A percentile compares a stretch with the other conserved stretches of the same genome.
These are phyloP conservation scores for Caenorhabditis drosophilae DNA, from an alignment of 2,888 invertebrate species.

Conservation along the genomic window DNA sequence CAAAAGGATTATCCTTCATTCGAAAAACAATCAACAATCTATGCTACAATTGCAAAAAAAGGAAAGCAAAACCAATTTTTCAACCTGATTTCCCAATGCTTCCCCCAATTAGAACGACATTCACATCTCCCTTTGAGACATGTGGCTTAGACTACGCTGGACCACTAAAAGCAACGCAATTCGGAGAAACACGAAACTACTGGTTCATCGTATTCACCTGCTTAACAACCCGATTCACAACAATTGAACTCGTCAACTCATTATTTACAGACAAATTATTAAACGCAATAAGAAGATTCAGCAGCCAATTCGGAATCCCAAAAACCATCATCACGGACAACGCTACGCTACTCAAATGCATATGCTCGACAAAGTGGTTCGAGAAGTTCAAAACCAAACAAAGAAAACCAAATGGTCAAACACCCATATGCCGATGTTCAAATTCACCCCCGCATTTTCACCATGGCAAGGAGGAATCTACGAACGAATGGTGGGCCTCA, in stretches of 20 bases:
- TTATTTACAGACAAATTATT: not conserved
- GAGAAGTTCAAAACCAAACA: slow-evolving; percentile 1
- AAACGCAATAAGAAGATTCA: slow-evolving; percentile 2
- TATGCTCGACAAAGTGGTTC: slow-evolving; percentile 1
- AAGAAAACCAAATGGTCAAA: not conserved
- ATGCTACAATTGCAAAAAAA: not conserved
- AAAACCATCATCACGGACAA: slow-evolving; percentile 8
- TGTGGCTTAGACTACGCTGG: not conserved
- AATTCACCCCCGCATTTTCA: slow-evolving; percentile 2
- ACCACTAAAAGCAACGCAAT: slow-evolving; percentile 22
- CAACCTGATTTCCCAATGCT: not conserved
- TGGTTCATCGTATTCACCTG: slow-evolving; percentile 16
- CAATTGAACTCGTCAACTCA: not conserved
- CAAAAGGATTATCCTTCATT: slow-evolving; percentile 54
- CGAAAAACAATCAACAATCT: slow-evolving; percentile 36
- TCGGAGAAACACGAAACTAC: not conserved
- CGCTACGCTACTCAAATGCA: slow-evolving; percentile 1
- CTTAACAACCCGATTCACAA: slow-evolving; percentile 7
- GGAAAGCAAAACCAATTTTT: not conserved
- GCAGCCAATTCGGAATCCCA: slow-evolving; percentile 8
- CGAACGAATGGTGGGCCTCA: slow-evolving; percentile 69
- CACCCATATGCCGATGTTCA: slow-evolving; percentile 5
- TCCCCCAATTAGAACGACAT: not conserved
- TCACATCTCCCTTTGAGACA: not conserved
- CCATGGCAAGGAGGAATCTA: slow-evolving; percentile 72